Evolutionary conservation across 1,140 invertebrate genomes (phyloP), one percentile per base, ranked within the genome.

Genomic region (Microplitis mediator): DNA sequence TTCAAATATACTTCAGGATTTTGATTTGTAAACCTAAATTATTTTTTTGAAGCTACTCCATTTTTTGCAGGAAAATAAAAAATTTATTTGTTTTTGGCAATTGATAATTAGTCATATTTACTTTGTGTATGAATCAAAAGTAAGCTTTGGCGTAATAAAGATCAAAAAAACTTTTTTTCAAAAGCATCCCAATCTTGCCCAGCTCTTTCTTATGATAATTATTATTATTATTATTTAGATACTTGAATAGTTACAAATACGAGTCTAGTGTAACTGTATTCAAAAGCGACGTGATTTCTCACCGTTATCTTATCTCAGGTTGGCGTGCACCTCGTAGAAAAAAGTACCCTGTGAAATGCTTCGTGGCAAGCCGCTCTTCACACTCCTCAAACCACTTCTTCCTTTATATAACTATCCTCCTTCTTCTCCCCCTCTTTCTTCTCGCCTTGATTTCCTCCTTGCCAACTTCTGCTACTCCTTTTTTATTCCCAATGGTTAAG

Each of bases 281-380:
- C 81, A 84, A 74, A 78, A 83, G 82, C 80, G 77, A 76, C 77
- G 77, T 80, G 83, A 86, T 86, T 86, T 85, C 84, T 85, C 82
- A 85, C 79, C 79, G 82, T 86, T 85, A 85, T 86, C 84, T 85
- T 85, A 86, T 86, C 84, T 39, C 56, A 5, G 51, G 8, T 23
- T 39, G 64, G 31, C 69, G 77, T 58, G 39, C 39, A 64, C 71
- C 65, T 36, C 36, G 60, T 62, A 56, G 16, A 51, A 11, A 31
- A 16, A n/a, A 58, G 32, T 39, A 61, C 32, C 56, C 36, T 61
- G 72, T 16, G 35, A 64, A 45, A 45, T 50, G 62, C 52, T 68
- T 67, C 32, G 73, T 69, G 68, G 73, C 69, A 45, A 70, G 50
- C 68, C 52, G 36, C 61, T 62, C 39, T 16, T 45, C 34, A 45